phyloP scores from a whole-genome alignment of 1,140 invertebrate genomes.

The Pseudomyrmex sp. region DNA sequence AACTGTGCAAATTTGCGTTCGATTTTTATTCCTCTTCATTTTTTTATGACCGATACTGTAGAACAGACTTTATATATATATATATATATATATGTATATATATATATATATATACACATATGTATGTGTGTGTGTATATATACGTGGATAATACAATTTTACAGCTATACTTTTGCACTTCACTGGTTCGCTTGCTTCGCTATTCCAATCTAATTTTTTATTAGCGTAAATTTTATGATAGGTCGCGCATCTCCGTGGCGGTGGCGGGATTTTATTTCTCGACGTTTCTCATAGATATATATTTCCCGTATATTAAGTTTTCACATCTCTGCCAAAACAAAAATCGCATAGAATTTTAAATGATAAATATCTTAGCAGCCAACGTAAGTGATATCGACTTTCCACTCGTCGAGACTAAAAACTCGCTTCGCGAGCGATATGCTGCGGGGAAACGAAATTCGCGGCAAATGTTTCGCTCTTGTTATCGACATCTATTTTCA shows the following conservation, averaged over 20 bases:
- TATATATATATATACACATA: no score
- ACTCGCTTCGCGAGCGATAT: no score
- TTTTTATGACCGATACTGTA: conserved; percentile 31
- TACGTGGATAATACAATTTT: conserved; percentile 29
- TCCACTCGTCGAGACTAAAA: background rate
- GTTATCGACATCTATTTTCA: background rate
- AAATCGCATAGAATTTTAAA: background rate
- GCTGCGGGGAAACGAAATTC: background rate
- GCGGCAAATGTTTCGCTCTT: conserved; percentile 10
- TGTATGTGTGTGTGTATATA: no score
- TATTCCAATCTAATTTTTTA: conserved; percentile 35
- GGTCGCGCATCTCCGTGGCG: background rate
- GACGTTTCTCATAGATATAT: background rate
- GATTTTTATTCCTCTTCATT: conserved; percentile 37
- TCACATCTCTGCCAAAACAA: background rate
- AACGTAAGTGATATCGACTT: background rate
- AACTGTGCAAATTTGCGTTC: conserved; percentile 38
- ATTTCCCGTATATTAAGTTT: background rate
- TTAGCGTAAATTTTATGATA: conserved; percentile 22
- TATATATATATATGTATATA: background rate
- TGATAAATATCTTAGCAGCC: background rate
- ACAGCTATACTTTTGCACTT: conserved; percentile 11
- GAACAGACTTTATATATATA: background rate
- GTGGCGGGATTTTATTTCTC: background rate
- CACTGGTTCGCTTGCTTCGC: conserved; percentile 13